phyloP scores from a whole-genome alignment of 1,140 invertebrate genomes.

The Dreissena polymorpha region DNA sequence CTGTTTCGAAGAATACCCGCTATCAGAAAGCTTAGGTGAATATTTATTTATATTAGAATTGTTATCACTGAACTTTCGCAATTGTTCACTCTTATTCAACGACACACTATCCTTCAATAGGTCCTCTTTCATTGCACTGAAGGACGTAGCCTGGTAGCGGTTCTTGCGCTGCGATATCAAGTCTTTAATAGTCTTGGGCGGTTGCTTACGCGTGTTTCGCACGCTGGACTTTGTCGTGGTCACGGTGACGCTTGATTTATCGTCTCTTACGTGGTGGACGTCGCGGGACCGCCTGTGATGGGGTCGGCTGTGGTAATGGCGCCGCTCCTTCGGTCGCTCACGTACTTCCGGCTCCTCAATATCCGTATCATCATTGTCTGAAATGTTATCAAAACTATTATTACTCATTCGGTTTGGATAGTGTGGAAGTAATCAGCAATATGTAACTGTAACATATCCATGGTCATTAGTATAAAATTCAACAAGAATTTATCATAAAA shows the following conservation, averaged over 20 bases:
- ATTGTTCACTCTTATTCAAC: constrained; percentile 26
- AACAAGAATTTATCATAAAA: too few species aligned
- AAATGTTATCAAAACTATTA: neutral
- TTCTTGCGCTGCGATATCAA: constrained; percentile 2
- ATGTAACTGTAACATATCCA: too few species aligned
- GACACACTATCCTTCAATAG: constrained; percentile 38
- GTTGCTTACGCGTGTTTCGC: neutral
- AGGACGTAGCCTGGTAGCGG: constrained; percentile 33
- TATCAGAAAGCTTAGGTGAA: neutral
- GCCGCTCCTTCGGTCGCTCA: neutral
- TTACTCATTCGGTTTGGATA: too few species aligned
- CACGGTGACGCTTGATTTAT: constrained; percentile 14
- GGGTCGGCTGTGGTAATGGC: neutral
- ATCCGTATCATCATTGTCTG: constrained; percentile 32
- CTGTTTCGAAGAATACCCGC: neutral
- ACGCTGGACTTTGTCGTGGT: neutral
- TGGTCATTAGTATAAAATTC: too few species aligned
- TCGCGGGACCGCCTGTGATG: constrained; percentile 18
- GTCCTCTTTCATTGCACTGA: constrained; percentile 39
- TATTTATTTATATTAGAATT: neutral
- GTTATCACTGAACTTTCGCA: neutral
- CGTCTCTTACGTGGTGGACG: neutral
- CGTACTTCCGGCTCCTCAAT: constrained; percentile 12
- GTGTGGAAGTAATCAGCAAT: too few species aligned
- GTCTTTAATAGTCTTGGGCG: constrained; percentile 44